Percentiles rank a stretch among this genome's conserved stretches.
These are phyloP conservation scores for Antennarius striatus DNA, from an alignment of 2,113 vertebrate genomes.

Conservation along the genomic window DNA sequence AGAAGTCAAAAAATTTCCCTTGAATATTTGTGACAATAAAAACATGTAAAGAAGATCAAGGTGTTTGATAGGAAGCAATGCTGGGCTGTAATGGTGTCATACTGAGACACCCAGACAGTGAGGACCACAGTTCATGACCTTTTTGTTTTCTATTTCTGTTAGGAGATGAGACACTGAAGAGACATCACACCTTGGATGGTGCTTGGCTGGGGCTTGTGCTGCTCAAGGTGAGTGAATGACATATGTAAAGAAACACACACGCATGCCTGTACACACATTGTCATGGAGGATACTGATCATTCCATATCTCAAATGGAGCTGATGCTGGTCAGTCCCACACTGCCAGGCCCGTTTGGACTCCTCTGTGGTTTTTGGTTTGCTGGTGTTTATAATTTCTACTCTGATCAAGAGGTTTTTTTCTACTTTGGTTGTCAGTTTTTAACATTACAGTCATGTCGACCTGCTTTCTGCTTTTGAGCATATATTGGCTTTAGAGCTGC, in stretches of 20 bases:
- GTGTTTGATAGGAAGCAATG: slow-evolving; percentile 17
- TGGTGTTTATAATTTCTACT: slow-evolving; percentile 7
- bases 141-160: slow-evolving; percentile 49
- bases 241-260: neutral
- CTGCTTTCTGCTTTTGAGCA: neutral
- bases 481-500: neutral
- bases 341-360: slow-evolving; percentile 49
- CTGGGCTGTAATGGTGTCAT: neutral
- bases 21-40: slow-evolving; percentile 53
- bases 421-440: slow-evolving; percentile 3
- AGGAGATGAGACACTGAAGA: slow-evolving; percentile 60
- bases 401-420: neutral
- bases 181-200: slow-evolving; percentile 54
- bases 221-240: slow-evolving; percentile 62
- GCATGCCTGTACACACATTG: neutral
- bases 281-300: too few relatives aligned
- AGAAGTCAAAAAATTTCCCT: slow-evolving; percentile 64
- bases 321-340: slow-evolving; percentile 43
- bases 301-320: slow-evolving; percentile 25
- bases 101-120: slow-evolving; percentile 6
- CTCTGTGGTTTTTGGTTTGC: slow-evolving; percentile 47
- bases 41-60: slow-evolving; percentile 6
- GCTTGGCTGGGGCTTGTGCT: slow-evolving; percentile 59
- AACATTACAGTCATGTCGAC: neutral
- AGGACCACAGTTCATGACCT: slow-evolving; percentile 21